phyloP scores from a whole-genome alignment of 2,797 vertebrate species.

The Argyrosomus regius region DNA sequence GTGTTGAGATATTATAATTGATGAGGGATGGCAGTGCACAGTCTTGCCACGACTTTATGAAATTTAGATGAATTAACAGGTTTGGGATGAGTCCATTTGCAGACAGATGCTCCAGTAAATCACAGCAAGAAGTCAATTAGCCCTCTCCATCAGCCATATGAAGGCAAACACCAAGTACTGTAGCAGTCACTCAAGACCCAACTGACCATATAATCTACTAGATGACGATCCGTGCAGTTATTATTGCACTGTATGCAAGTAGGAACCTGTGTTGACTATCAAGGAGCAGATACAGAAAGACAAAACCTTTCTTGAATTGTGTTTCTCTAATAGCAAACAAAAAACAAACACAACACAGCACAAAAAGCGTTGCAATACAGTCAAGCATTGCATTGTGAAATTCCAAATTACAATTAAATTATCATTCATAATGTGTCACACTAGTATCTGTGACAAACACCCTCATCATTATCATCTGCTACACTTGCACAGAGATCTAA shows the following conservation, averaged over 20 bases:
- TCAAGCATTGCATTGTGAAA: slow-evolving; percentile 12
- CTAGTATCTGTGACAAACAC: not conserved
- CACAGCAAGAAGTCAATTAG: slow-evolving; percentile 79
- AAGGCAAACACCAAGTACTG: slow-evolving; percentile 57
- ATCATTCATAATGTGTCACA: not conserved
- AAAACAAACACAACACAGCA: slow-evolving; percentile 13
- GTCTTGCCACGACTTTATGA: slow-evolving; percentile 75
- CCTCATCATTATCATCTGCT: slow-evolving; percentile 6
- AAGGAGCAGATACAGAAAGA: not conserved
- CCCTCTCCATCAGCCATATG: slow-evolving; percentile 70
- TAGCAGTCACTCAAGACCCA: slow-evolving; percentile 54
- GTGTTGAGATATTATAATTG: slow-evolving; percentile 58
- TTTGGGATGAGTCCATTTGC: slow-evolving; percentile 78
- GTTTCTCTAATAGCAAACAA: not conserved
- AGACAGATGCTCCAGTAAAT: slow-evolving; percentile 79
- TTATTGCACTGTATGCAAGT: not conserved
- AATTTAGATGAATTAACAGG: slow-evolving; percentile 80
- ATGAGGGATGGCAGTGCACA: slow-evolving; percentile 63
- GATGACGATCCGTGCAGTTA: not conserved
- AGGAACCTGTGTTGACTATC: not conserved
- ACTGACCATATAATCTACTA: slow-evolving; percentile 43
- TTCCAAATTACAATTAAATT: slow-evolving; percentile 32
- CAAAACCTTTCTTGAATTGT: not conserved
- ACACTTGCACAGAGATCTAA: slow-evolving; percentile 14
- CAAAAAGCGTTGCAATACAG: slow-evolving; percentile 14